These are phyloP conservation scores for Tyrophagus putrescentiae DNA, from an alignment of 1,140 invertebrate genomes.

Conservation along the genomic window DNA sequence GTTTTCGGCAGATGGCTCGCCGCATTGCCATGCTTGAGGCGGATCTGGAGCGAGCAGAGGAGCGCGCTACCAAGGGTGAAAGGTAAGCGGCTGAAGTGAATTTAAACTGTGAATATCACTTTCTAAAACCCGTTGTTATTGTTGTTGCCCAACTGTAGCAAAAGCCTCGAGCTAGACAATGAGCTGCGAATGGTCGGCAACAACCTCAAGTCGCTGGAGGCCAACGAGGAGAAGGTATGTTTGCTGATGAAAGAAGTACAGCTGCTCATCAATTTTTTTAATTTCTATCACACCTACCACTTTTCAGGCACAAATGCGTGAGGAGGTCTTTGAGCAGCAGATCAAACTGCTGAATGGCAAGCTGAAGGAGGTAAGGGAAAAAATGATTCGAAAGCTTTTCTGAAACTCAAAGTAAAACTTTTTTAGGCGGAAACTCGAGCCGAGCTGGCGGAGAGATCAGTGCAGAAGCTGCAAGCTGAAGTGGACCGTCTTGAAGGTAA, in stretches of 20 bases:
- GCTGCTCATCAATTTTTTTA: too few relatives aligned
- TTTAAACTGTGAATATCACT: neutral
- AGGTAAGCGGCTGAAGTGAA: conserved; percentile 56
- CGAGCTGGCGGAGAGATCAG: conserved; percentile 97
- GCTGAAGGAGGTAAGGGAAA: conserved; percentile 79
- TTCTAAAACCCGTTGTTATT: neutral
- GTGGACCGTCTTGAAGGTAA: conserved; percentile 99
- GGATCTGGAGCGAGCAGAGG: conserved; percentile 98
- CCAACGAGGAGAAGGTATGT: conserved; percentile 96
- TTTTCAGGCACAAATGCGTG: conserved; percentile 88
- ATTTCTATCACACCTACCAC: neutral
- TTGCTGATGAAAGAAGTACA: neutral
- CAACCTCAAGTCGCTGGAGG: conserved; percentile 99
- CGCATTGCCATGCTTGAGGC: conserved; percentile 99
- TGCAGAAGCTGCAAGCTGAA: conserved; percentile 55
- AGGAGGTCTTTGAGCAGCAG: conserved; percentile 99
- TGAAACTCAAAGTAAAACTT: too few relatives aligned
- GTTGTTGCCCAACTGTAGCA: conserved; percentile 45
- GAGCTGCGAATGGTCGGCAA: conserved; percentile 97
- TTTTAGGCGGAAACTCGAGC: conserved; percentile 93
- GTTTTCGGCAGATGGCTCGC: conserved; percentile 77
- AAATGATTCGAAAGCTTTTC: conserved; percentile 10
- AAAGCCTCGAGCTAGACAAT: conserved; percentile 98
- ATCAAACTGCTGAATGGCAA: conserved; percentile 96
- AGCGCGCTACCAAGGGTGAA: conserved; percentile 97